Evolutionary conservation across 92 coral and sea anemone species (phyloP).

Genomic region (Heliopora coerulea): DNA sequence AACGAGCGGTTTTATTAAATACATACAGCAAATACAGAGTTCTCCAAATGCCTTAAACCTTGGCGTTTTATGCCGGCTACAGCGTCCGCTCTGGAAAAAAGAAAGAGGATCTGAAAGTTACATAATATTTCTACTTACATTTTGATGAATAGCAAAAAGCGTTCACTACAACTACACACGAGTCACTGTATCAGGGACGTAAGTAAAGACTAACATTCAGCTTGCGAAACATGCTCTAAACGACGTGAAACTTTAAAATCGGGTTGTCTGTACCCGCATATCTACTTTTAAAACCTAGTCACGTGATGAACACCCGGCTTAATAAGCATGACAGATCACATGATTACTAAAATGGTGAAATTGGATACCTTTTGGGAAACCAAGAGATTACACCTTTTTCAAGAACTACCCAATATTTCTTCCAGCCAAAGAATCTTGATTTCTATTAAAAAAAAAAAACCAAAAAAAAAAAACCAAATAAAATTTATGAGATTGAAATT

Average conservation of each 20-base stretch:
- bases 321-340: neutral
- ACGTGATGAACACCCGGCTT: neutral
- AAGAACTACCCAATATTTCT: constrained; percentile 93
- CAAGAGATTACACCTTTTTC: constrained; percentile 93
- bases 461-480: too few species aligned
- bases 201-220: too few species aligned
- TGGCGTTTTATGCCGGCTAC: constrained; percentile 82
- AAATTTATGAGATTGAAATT: constrained; percentile 3
- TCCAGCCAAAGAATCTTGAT: constrained; percentile 94
- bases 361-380: constrained; percentile 72
- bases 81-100: constrained; percentile 77
- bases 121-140: too few species aligned
- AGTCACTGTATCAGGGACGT: too few species aligned
- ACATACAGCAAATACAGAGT: constrained; percentile 88
- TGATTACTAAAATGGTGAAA: neutral
- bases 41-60: constrained; percentile 85
- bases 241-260: too few species aligned
- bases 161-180: too few species aligned
- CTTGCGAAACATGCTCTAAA: too few species aligned
- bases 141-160: too few species aligned
- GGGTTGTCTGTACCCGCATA: too few species aligned
- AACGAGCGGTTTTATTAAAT: too few species aligned
- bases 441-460: constrained; percentile 57
- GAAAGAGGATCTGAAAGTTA: too few species aligned
- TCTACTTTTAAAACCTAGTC: too few species aligned